Conservation (phyloP, 37 sponge, comb jelly and placozoan species). For the Amphimedon queenslandica region DNA sequence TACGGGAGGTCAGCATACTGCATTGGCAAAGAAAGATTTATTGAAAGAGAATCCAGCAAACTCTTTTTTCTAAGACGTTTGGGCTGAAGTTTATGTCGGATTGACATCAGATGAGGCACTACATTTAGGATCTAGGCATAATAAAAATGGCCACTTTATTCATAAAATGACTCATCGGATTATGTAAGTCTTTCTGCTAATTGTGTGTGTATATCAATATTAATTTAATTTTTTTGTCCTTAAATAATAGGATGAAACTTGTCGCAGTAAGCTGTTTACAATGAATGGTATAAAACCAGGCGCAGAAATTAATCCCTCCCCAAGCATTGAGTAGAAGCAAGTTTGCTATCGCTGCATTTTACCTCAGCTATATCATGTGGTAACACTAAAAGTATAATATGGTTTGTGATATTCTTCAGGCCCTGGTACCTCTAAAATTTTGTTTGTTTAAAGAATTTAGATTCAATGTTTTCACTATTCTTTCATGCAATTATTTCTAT, state of each 20-base stretch:
- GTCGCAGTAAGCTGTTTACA: neutral
- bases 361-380: no score
- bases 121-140: constrained; percentile 20
- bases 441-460: no score
- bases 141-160: constrained; percentile 18
- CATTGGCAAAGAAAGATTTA: constrained; percentile 10
- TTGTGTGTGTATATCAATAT: neutral
- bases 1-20: constrained; percentile 43
- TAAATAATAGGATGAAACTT: neutral
- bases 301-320: no score
- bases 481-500: no score
- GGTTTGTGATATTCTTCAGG: no score
- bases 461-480: no score
- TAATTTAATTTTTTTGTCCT: neutral
- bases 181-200: constrained; percentile 14
- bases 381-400: no score
- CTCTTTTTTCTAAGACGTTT: neutral
- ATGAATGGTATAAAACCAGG: no score
- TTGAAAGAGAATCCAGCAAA: constrained; percentile 24
- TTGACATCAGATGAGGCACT: constrained; percentile 30
- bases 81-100: constrained; percentile 23
- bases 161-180: constrained; percentile 36
- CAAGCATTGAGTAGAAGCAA: no score
- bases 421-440: no score
- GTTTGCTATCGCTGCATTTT: no score